These are phyloP conservation scores for Lithophane socia DNA, from an alignment of 2,888 invertebrate species.

Conservation along the genomic window DNA sequence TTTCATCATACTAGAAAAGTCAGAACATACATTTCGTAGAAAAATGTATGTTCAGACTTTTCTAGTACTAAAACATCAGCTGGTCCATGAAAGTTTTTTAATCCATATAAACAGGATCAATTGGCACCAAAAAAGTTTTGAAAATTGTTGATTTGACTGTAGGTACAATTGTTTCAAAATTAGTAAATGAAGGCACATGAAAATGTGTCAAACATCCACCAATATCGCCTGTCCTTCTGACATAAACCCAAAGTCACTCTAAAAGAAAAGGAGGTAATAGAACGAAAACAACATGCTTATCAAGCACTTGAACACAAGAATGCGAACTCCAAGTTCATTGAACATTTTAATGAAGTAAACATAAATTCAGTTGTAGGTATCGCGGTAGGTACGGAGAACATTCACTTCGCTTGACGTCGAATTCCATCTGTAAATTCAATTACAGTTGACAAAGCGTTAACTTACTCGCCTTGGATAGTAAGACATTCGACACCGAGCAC, in stretches of 20 bases:
- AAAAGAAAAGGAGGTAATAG: background rate
- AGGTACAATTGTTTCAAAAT: no score
- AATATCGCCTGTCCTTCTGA: background rate
- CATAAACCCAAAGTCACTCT: background rate
- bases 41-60: background rate
- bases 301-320: conserved; percentile 22
- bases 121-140: background rate
- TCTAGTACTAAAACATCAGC: background rate
- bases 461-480: conserved; percentile 76
- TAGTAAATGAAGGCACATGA: no score
- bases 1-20: no score
- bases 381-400: conserved; percentile 33
- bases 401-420: conserved; percentile 61
- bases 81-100: background rate
- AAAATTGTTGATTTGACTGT: no score
- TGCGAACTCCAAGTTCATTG: conserved; percentile 30
- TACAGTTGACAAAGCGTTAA: conserved; percentile 79
- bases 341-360: conserved; percentile 56
- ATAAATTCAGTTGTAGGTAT: conserved; percentile 44
- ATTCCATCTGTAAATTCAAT: conserved; percentile 76
- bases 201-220: background rate
- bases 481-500: conserved; percentile 78
- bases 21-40: no score
- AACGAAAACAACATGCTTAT: conserved; percentile 22
- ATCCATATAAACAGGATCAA: background rate